These are phyloP conservation scores for Lagopus leucura DNA, from an alignment of 2,113 vertebrate species.

Conservation along the genomic window DNA sequence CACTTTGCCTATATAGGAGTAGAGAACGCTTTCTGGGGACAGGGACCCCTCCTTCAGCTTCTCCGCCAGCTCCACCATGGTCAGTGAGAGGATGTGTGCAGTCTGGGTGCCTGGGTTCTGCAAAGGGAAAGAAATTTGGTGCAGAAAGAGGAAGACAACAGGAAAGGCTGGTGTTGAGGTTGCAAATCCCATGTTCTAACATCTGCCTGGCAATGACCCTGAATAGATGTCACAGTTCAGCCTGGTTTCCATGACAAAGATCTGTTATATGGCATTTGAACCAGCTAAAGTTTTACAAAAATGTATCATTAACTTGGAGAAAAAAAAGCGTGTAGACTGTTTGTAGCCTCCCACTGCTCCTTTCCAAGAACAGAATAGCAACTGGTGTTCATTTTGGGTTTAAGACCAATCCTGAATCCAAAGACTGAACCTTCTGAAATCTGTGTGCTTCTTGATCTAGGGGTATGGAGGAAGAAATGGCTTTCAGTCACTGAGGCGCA, in stretches of 20 bases:
- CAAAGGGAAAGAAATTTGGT: neutral
- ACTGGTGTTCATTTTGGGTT: neutral
- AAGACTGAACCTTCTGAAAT: neutral
- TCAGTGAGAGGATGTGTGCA: constrained; percentile 61
- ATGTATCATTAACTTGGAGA: neutral
- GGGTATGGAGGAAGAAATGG: neutral
- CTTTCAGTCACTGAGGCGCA: neutral
- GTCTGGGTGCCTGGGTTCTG: constrained; percentile 67
- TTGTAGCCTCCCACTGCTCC: neutral
- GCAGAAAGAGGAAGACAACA: neutral
- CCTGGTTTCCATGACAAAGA: neutral
- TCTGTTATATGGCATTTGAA: neutral
- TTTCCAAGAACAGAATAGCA: neutral
- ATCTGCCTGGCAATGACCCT: neutral
- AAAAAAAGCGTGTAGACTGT: fast-evolving
- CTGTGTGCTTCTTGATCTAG: neutral
- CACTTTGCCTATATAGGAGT: constrained; percentile 83
- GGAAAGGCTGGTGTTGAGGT: neutral
- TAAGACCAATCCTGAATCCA: neutral
- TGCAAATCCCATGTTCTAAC: neutral
- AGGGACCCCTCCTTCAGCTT: constrained; percentile 74
- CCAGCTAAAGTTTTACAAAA: neutral
- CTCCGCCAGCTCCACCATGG: constrained; percentile 75
- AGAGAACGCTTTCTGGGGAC: constrained; percentile 78
- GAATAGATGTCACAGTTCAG: too few relatives aligned